Conservation (phyloP, 2,888 invertebrate genomes). For the Epinotia ramella region DNA sequence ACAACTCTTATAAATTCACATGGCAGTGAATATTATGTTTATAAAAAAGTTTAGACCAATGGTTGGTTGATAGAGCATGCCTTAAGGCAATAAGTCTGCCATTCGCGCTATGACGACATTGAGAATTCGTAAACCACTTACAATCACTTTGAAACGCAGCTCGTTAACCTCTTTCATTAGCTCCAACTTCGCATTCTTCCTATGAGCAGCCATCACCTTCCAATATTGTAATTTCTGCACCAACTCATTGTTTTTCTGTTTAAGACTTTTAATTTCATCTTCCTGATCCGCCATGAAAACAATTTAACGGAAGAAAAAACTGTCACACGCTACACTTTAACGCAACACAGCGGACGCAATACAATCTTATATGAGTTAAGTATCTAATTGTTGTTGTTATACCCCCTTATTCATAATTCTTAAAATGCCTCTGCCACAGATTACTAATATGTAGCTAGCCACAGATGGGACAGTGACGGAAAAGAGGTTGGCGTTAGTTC, state of each 20-base stretch:
- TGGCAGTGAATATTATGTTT: no score
- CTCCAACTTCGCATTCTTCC: conserved; percentile 72
- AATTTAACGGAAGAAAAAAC: conserved; percentile 2
- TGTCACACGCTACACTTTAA: conserved; percentile 1
- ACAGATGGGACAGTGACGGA: no score
- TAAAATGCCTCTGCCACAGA: no score
- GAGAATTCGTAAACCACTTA: conserved; percentile 57
- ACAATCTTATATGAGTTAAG: background rate
- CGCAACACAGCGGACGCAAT: background rate
- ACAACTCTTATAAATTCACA: no score
- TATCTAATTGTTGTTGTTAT: conserved; percentile 21
- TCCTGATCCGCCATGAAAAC: conserved; percentile 64
- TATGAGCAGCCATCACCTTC: conserved; percentile 73
- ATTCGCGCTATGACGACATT: background rate
- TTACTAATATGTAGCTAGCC: no score
- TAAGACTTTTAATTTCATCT: conserved; percentile 68
- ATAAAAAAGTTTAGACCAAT: no score
- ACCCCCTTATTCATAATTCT: no score
- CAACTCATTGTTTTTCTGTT: conserved; percentile 73
- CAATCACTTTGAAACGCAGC: conserved; percentile 72
- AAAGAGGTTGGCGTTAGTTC: no score
- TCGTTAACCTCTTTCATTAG: conserved; percentile 78
- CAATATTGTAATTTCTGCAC: conserved; percentile 74
- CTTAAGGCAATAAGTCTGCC: no score
- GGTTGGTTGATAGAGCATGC: no score